These are phyloP conservation scores for Drosophila cardini DNA, from an alignment of 1,140 invertebrate genomes.

Conservation along the genomic window DNA sequence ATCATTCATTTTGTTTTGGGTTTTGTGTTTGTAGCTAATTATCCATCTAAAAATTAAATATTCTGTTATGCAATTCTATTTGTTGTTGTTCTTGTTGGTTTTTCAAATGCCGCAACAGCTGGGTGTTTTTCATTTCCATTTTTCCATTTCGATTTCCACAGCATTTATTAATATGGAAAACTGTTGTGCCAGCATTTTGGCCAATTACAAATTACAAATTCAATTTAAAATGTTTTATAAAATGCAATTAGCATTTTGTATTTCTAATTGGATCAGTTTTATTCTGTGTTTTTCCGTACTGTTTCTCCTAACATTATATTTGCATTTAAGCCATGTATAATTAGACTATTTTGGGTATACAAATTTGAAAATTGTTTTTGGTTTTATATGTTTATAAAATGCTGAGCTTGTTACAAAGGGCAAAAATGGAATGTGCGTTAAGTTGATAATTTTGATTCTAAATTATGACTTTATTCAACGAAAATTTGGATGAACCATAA, in stretches of 20 bases:
- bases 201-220: slow-evolving; percentile 78
- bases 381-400: not conserved
- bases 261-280: slow-evolving; percentile 63
- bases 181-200: slow-evolving; percentile 55
- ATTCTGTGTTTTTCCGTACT: slow-evolving; percentile 12
- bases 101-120: slow-evolving; percentile 7
- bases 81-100: not conserved
- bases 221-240: slow-evolving; percentile 71
- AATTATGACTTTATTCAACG: too few species aligned
- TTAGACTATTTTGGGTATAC: slow-evolving; percentile 48
- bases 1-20: not conserved
- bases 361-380: slow-evolving; percentile 5
- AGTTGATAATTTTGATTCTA: too few species aligned
- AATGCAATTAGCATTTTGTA: slow-evolving; percentile 77
- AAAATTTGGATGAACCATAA: too few species aligned
- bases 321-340: slow-evolving; percentile 60
- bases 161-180: slow-evolving; percentile 61
- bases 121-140: not conserved
- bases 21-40: slow-evolving; percentile 1
- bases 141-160: slow-evolving; percentile 44
- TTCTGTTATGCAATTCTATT: slow-evolving; percentile 4
- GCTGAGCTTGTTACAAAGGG: too few species aligned
- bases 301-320: slow-evolving; percentile 12
- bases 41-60: slow-evolving; percentile 1
- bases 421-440: too few species aligned